phyloP scores from a whole-genome alignment of 2,113 vertebrate genomes.

The Anhinga anhinga region DNA sequence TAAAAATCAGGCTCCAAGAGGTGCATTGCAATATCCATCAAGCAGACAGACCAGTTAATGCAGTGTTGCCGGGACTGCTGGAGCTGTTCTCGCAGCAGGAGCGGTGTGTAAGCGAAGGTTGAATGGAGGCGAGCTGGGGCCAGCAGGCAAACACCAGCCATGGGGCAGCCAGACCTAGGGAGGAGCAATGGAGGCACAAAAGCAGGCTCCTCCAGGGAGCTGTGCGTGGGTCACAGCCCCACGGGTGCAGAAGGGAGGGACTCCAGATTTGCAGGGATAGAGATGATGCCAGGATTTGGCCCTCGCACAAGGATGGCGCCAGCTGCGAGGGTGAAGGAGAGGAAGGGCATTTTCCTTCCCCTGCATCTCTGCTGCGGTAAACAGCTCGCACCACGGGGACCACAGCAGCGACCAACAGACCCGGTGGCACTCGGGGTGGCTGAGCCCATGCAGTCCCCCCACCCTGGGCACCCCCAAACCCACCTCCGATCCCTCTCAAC shows the following conservation, averaged over 20 bases:
- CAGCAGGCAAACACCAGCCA: rapidly evolving
- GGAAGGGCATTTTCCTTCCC: not conserved
- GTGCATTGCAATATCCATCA: slow-evolving; percentile 7
- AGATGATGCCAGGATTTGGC: rapidly evolving
- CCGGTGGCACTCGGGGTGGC: rapidly evolving
- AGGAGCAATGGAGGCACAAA: rapidly evolving
- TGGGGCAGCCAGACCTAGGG: not conserved
- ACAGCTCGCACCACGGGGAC: not conserved
- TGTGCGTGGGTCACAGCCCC: not conserved
- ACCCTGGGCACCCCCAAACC: not conserved
- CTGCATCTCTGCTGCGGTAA: not conserved
- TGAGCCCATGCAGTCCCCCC: not conserved
- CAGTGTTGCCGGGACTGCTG: not conserved
- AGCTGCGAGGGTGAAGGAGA: not conserved
- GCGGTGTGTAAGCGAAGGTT: rapidly evolving
- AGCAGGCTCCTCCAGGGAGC: not conserved
- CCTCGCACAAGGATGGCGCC: rapidly evolving
- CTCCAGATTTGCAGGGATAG: not conserved
- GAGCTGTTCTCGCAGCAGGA: not conserved
- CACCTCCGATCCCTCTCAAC: rapidly evolving
- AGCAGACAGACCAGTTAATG: not conserved
- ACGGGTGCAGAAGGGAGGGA: not conserved
- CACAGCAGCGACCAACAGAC: not conserved
- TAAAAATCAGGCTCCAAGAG: not conserved
- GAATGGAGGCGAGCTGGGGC: not conserved